Conservation (phyloP, 2,113 vertebrate genomes). For the Brachyistius frenatus region DNA sequence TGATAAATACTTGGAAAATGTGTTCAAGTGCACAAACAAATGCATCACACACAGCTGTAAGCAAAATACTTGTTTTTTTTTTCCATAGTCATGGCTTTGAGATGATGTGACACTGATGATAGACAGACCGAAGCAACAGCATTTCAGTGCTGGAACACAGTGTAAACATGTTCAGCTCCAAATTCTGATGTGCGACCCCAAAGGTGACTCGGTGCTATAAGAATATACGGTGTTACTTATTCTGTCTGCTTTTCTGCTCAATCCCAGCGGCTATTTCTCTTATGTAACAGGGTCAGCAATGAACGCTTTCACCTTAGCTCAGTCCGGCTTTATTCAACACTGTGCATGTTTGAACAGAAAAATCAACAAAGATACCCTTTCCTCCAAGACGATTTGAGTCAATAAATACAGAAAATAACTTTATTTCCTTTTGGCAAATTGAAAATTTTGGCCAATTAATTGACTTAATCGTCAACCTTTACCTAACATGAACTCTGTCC, state of each 20-base stretch:
- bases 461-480: too few species aligned
- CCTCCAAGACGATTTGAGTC: not conserved
- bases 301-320: slow-evolving; percentile 35
- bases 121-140: slow-evolving; percentile 25
- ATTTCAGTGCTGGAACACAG: not conserved
- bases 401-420: not conserved
- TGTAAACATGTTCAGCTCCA: slow-evolving; percentile 25
- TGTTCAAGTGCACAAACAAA: slow-evolving; percentile 10
- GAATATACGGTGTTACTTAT: slow-evolving; percentile 24
- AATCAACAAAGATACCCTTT: not conserved
- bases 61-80: not conserved
- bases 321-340: slow-evolving; percentile 2
- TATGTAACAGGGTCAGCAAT: slow-evolving; percentile 30
- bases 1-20: not conserved
- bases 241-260: slow-evolving; percentile 40
- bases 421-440: not conserved
- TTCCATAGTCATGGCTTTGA: not conserved
- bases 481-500: too few species aligned
- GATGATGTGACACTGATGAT: slow-evolving; percentile 3
- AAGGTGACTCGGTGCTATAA: slow-evolving; percentile 28
- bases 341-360: not conserved
- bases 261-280: slow-evolving; percentile 48
- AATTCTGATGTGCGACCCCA: slow-evolving; percentile 31
- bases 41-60: slow-evolving; percentile 4
- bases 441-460: too few species aligned